phyloP scores from a whole-genome alignment of 2,888 invertebrate species.

The Cantharis lateralis region DNA sequence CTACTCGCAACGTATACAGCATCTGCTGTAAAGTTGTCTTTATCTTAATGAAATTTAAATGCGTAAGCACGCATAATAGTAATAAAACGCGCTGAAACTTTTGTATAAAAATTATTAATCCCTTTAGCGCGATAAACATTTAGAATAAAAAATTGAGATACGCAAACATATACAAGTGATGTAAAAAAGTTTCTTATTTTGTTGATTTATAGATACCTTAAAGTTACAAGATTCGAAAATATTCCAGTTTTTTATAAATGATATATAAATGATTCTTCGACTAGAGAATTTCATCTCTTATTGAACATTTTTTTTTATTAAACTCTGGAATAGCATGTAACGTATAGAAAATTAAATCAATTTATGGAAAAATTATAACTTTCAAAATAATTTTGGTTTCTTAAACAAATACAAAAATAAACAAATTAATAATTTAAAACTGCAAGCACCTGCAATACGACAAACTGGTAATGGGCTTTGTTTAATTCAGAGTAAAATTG shows the following conservation, averaged over 20 bases:
- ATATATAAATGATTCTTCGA: slow-evolving; percentile 14
- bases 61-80: slow-evolving; percentile 28
- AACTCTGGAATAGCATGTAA: not conserved
- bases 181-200: slow-evolving; percentile 29
- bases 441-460: not conserved
- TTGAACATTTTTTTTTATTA: not conserved
- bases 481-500: slow-evolving; percentile 27
- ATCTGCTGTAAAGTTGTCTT: slow-evolving; percentile 20
- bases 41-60: slow-evolving; percentile 33
- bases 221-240: slow-evolving; percentile 14
- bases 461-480: slow-evolving; percentile 25
- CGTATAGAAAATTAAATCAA: not conserved
- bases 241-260: slow-evolving; percentile 25
- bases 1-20: not conserved
- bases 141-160: slow-evolving; percentile 22
- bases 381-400: too few species aligned
- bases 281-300: not conserved
- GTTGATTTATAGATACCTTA: slow-evolving; percentile 22
- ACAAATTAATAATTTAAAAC: not conserved
- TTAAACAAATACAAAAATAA: too few species aligned
- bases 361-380: not conserved
- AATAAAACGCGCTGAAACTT: slow-evolving; percentile 28
- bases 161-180: slow-evolving; percentile 26
- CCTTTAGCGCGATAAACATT: slow-evolving; percentile 31
- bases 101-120: slow-evolving; percentile 33